Percentiles rank a stretch among this genome's conserved stretches.
These are phyloP conservation scores for Burhinus oedicnemus DNA, from an alignment of 2,113 vertebrate genomes.

Conservation along the genomic window DNA sequence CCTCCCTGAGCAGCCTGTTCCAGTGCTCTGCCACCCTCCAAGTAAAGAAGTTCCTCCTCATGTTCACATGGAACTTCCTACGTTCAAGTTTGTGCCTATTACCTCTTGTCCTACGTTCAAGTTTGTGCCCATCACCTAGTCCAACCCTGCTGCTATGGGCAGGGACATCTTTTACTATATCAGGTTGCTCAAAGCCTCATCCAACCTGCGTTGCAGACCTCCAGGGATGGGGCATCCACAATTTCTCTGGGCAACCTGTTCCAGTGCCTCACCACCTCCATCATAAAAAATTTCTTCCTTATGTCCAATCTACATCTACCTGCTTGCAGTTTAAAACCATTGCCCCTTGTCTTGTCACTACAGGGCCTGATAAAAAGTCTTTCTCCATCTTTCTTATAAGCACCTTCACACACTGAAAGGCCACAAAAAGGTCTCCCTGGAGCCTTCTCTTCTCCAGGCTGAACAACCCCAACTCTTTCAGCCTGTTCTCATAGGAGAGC, in stretches of 20 bases:
- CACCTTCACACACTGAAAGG: neutral
- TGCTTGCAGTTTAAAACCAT: neutral
- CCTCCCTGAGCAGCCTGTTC: too few relatives aligned
- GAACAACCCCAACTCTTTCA: neutral
- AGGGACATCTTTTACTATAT: neutral
- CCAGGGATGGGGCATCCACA: neutral
- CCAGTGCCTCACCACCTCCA: neutral
- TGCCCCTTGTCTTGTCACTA: neutral
- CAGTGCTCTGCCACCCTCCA: too few relatives aligned
- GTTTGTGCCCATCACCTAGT: too few relatives aligned
- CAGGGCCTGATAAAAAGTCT: neutral
- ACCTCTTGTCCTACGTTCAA: too few relatives aligned
- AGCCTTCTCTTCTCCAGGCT: neutral
- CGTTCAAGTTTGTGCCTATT: too few relatives aligned
- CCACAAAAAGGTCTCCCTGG: accelerated
- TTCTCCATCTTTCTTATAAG: neutral
- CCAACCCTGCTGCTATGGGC: accelerated
- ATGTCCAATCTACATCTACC: neutral
- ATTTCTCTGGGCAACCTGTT: neutral
- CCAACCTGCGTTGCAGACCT: neutral
- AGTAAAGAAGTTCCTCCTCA: too few relatives aligned
- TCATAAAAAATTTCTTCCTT: neutral
- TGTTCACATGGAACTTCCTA: too few relatives aligned
- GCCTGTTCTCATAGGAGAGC: neutral
- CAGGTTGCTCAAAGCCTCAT: neutral